These are phyloP conservation scores for Oreochromis niloticus DNA, from an alignment of 2,113 vertebrate species.

Conservation along the genomic window DNA sequence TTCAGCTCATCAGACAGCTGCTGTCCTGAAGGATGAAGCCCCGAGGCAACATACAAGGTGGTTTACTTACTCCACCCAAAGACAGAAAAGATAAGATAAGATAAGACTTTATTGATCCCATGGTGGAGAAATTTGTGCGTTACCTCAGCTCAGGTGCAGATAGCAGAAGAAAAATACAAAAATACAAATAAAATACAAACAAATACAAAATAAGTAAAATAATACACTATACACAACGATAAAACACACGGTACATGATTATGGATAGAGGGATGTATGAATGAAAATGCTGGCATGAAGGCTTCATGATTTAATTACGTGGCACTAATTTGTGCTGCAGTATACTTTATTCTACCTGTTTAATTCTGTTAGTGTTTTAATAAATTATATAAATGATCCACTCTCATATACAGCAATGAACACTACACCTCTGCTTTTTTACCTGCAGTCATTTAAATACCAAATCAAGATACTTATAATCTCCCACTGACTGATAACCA, in stretches of 20 bases:
- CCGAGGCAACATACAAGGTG: not conserved
- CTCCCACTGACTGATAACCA: constrained; percentile 1
- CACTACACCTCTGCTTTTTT: not conserved
- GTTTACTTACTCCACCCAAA: not conserved
- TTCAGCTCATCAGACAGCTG: not conserved
- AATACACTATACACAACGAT: not conserved
- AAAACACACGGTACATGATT: not conserved
- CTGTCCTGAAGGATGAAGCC: not conserved
- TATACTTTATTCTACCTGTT: not conserved
- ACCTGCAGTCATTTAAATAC: constrained; percentile 7
- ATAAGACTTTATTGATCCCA: not conserved
- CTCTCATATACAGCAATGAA: not conserved
- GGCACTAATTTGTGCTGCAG: not conserved
- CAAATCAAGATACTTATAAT: not conserved
- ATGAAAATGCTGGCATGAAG: not conserved
- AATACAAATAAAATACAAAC: not conserved
- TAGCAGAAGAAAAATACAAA: not conserved
- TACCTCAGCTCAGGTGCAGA: not conserved
- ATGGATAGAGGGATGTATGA: not conserved
- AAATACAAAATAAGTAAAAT: not conserved
- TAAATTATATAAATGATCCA: not conserved
- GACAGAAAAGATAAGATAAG: not conserved
- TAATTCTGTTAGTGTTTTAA: not conserved
- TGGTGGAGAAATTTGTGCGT: not conserved
- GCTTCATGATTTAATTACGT: not conserved